Evolutionary conservation across 2,888 invertebrate species (phyloP).

Genomic region (Seira ritae): DNA sequence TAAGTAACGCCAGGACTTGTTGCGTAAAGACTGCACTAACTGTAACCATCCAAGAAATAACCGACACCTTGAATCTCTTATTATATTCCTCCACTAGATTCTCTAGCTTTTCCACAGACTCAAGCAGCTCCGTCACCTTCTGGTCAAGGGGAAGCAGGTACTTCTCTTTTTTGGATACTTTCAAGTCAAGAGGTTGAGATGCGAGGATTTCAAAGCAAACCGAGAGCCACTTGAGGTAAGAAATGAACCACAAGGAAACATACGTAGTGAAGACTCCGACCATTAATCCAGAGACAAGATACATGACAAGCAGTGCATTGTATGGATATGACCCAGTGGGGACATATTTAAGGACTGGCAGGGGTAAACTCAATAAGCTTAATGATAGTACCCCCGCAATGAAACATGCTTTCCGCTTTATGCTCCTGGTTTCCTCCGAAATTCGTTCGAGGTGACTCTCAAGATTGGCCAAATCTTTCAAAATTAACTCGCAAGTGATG

Average conservation of each 20-base stretch:
- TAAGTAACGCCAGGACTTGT: neutral
- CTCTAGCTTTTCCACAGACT: neutral
- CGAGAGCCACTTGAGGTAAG: neutral
- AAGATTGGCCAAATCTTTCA: neutral
- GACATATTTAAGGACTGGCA: no score
- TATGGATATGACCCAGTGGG: no score
- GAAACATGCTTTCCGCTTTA: neutral
- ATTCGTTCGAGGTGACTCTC: neutral
- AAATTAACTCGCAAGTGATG: neutral
- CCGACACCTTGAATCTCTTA: neutral
- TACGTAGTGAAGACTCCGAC: neutral
- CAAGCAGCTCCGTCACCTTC: neutral
- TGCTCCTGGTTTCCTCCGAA: neutral
- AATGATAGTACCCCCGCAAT: neutral
- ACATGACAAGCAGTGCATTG: neutral
- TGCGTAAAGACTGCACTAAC: neutral
- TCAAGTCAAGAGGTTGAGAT: neutral
- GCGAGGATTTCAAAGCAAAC: neutral
- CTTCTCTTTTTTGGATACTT: no score
- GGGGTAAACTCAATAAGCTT: neutral
- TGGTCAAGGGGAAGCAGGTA: neutral
- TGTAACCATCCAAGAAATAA: neutral
- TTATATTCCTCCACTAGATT: constrained; percentile 5
- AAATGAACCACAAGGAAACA: neutral
- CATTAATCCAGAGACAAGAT: neutral